Percentiles rank a stretch among this genome's conserved stretches.
These are phyloP conservation scores for Rhinopithecus roxellana DNA, from an alignment of 2,113 vertebrate species.

Conservation along the genomic window DNA sequence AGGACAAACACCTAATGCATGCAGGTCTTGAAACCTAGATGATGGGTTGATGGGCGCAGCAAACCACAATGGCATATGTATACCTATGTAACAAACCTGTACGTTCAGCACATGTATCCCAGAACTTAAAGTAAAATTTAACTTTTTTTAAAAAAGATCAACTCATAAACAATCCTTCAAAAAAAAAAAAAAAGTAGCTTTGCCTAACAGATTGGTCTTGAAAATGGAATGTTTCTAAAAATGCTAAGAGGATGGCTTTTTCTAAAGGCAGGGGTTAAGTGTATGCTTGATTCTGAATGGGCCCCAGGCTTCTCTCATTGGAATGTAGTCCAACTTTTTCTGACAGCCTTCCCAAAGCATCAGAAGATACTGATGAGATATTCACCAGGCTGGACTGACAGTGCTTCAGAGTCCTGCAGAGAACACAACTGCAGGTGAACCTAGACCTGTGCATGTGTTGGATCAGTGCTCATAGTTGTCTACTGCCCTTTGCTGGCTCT, in stretches of 20 bases:
- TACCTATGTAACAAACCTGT: no score
- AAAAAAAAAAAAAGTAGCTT: no score
- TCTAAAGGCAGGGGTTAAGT: not conserved
- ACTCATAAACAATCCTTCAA: no score
- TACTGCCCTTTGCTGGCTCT: not conserved
- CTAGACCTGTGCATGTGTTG: not conserved
- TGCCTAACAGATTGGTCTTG: not conserved
- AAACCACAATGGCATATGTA: no score
- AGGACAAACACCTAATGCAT: no score
- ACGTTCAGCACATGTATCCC: no score
- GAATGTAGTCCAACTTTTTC: not conserved
- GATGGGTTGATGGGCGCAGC: no score
- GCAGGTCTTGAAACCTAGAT: no score
- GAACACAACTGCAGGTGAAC: not conserved
- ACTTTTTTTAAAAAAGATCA: no score
- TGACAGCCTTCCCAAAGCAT: not conserved
- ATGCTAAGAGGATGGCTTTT: not conserved
- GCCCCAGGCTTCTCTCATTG: rapidly evolving
- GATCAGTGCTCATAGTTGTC: not conserved
- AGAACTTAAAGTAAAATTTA: no score
- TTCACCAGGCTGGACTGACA: not conserved
- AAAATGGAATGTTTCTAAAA: not conserved
- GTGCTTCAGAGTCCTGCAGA: not conserved
- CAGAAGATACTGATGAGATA: not conserved
- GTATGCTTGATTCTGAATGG: not conserved